Percentiles rank a stretch among this genome's conserved stretches.
These are phyloP conservation scores for Leptatherina wallacei DNA, from an alignment of 2,797 vertebrate genomes.

Conservation along the genomic window DNA sequence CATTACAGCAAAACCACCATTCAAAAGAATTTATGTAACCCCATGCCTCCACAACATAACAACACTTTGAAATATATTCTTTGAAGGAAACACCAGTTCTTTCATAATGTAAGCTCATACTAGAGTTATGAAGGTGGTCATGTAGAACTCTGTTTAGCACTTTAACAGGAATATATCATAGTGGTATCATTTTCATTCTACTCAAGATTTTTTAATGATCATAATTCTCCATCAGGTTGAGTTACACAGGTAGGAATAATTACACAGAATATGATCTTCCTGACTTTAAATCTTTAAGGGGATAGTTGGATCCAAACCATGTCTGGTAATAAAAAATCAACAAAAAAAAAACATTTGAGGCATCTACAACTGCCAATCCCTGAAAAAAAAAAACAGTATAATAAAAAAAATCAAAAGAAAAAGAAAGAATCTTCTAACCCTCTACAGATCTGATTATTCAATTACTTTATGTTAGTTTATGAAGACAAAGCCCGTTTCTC, in stretches of 20 bases:
- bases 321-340: neutral
- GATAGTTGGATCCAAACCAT: neutral
- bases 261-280: neutral
- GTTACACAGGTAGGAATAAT: neutral
- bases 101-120: neutral
- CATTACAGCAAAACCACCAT: too few species aligned
- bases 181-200: neutral
- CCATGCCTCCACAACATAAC: too few species aligned
- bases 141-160: neutral
- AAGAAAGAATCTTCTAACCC: too few species aligned
- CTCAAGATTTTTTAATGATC: neutral
- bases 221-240: too few species aligned
- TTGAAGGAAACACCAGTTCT: neutral
- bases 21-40: too few species aligned
- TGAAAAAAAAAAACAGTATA: neutral
- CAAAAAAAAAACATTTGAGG: too few species aligned
- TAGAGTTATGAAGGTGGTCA: neutral
- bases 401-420: too few species aligned
- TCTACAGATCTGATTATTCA: too few species aligned
- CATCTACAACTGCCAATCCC: neutral
- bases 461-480: neutral
- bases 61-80: neutral
- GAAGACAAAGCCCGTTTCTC: neutral
- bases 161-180: neutral
- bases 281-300: too few species aligned